Conservation (phyloP, 2,888 invertebrate species). For the Hemithea aestivaria region DNA sequence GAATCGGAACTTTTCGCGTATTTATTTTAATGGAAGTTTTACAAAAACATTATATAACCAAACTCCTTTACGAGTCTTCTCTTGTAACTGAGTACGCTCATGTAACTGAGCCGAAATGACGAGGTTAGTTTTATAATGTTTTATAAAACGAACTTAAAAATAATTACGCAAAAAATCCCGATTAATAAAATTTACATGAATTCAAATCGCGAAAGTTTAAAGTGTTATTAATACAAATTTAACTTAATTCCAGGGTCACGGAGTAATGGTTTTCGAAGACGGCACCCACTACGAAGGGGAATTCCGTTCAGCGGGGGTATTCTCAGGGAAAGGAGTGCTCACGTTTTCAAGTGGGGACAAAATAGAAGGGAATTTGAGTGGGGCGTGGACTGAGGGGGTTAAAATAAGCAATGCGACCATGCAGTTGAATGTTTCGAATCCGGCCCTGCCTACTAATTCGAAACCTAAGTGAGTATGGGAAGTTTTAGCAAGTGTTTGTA, state of each 20-base stretch:
- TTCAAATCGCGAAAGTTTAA: not conserved
- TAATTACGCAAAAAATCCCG: too few relatives aligned
- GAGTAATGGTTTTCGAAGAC: slow-evolving; percentile 92
- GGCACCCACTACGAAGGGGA: slow-evolving; percentile 94
- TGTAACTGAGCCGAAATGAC: too few relatives aligned
- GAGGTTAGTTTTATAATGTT: too few relatives aligned
- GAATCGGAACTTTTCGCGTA: too few relatives aligned
- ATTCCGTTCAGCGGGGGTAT: slow-evolving; percentile 87
- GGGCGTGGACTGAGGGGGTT: slow-evolving; percentile 87
- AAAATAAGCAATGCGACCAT: slow-evolving; percentile 87
- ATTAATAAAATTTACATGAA: too few relatives aligned
- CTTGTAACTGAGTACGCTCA: too few relatives aligned
- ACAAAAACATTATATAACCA: too few relatives aligned
- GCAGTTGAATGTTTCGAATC: slow-evolving; percentile 81
- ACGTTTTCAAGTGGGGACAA: slow-evolving; percentile 88
- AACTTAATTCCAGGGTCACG: slow-evolving; percentile 82
- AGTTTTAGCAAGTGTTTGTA: too few relatives aligned
- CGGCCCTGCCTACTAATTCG: slow-evolving; percentile 74
- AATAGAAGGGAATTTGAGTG: slow-evolving; percentile 86
- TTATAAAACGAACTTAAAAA: too few relatives aligned
- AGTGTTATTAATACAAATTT: not conserved
- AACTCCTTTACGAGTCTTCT: too few relatives aligned
- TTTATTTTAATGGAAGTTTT: too few relatives aligned
- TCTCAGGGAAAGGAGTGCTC: slow-evolving; percentile 89
- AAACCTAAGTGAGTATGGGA: slow-evolving; percentile 20